These are phyloP conservation scores for Synergus laeviventris DNA, from an alignment of 2,888 invertebrate genomes.

Conservation along the genomic window DNA sequence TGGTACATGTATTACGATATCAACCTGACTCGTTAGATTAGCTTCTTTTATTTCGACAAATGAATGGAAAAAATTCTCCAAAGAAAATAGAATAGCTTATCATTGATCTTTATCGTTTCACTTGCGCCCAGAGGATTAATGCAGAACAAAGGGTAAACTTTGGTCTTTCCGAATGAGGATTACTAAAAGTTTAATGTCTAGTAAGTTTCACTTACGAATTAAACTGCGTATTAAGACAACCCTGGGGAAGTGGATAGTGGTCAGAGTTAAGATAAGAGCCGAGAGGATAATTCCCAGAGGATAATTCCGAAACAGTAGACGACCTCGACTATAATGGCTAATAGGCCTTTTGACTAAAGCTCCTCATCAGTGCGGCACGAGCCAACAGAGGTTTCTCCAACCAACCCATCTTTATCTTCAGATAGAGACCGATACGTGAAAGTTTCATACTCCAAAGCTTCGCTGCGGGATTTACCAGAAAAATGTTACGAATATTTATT, in stretches of 20 bases:
- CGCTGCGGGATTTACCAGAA: constrained; percentile 20
- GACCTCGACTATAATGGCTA: constrained; percentile 31
- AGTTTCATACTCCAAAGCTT: constrained; percentile 13
- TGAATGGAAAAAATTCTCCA: too few species aligned
- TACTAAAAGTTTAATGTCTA: constrained; percentile 48
- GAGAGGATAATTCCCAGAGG: constrained; percentile 56
- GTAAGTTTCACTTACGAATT: constrained; percentile 60
- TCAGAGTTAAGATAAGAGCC: constrained; percentile 41
- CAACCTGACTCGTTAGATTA: too few species aligned
- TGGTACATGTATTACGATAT: too few species aligned
- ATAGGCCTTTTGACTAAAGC: constrained; percentile 40
- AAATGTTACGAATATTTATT: constrained; percentile 25
- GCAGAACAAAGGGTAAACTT: background rate
- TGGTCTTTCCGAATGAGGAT: background rate
- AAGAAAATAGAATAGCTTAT: background rate
- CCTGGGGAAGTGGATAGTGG: constrained; percentile 57
- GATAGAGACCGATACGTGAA: constrained; percentile 22
- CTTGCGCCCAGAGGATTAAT: background rate
- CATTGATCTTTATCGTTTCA: background rate
- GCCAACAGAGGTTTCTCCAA: constrained; percentile 16
- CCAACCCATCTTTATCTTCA: constrained; percentile 24
- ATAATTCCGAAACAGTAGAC: constrained; percentile 50
- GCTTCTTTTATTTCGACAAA: too few species aligned
- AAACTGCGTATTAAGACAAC: constrained; percentile 57
- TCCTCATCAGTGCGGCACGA: constrained; percentile 28